Evolutionary conservation across 2,888 invertebrate genomes (phyloP), one percentile per base, ranked within the genome.

Genomic region (Drosophila diplacantha): DNA sequence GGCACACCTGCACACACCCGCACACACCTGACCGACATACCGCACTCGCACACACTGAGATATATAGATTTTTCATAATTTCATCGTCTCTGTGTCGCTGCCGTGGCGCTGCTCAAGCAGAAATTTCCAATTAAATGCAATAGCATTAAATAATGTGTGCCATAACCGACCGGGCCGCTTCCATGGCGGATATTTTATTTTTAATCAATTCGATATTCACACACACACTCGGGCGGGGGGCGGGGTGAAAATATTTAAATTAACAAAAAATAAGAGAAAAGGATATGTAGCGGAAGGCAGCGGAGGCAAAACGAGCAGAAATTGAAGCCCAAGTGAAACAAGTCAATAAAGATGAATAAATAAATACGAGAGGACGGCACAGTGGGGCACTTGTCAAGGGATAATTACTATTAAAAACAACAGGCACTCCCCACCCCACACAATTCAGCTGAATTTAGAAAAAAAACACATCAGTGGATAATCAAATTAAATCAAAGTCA

Each of bases 41-140:
- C 14, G 5, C 32, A 29, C 59, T 5, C 43, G 24, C 26, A 22
- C 16, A 22, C 20, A 26, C 24, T 6, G 53, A 43, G 58, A 66
- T 60, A 61, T 70, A 51, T 49, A 51, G 51, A 71, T 73, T 78
- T 71, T 71, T 46, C 73, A 76, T 71, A 75, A 75, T 78, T 70
- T 63, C 49, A 34, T 49, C 60, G 57, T 63, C 66, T 64, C 44
- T 46, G 44, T 46, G 44, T 46, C 59, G 57, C 37, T 56, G 59
- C 61, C 51, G 69, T 55, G 55, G 24, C 47, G 49, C 67, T 37
- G 67, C 43, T 61, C 74, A 62, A 75, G 80, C 74, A 61, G 71
- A 79, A 69, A 66, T 74, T 78, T 71, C 57, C 69, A 69, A 78
- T 78, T 75, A 67, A 75, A 73, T 59, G 63, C 60, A 68, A 73